phyloP scores from a whole-genome alignment of 2,797 vertebrate species.

The Kryptolebias ocellatus region DNA sequence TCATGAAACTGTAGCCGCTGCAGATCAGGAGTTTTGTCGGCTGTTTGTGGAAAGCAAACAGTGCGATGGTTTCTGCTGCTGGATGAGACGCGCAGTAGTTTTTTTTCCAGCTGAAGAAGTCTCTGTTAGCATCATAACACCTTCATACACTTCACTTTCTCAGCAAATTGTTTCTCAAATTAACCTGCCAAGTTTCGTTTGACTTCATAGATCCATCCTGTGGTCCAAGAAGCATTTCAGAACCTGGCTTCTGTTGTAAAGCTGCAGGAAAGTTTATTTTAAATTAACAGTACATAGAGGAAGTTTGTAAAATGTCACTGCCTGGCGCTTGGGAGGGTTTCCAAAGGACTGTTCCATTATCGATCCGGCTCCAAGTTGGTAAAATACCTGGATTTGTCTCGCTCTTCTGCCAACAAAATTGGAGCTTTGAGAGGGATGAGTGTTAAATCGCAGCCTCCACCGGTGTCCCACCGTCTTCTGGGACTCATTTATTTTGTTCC shows the following conservation, averaged over 20 bases:
- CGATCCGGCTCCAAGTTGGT: not conserved
- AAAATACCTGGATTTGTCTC: not conserved
- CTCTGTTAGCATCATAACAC: too few species aligned
- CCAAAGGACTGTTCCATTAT: not conserved
- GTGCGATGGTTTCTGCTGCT: too few species aligned
- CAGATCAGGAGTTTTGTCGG: not conserved
- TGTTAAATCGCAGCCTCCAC: not conserved
- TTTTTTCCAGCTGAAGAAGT: not conserved
- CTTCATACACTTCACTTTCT: not conserved
- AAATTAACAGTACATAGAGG: not conserved
- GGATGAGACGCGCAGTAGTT: too few species aligned
- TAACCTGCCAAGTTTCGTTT: not conserved
- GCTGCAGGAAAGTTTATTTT: not conserved
- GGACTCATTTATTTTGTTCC: slow-evolving; percentile 1
- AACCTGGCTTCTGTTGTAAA: not conserved
- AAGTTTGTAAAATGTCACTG: not conserved
- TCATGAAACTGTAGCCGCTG: not conserved
- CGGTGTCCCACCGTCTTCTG: not conserved
- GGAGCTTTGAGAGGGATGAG: slow-evolving; percentile 3
- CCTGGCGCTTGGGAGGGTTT: not conserved
- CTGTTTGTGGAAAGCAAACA: not conserved
- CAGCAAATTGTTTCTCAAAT: not conserved
- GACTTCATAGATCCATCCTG: not conserved
- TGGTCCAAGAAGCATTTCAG: not conserved
- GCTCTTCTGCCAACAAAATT: not conserved